Base-by-base conservation (phyloP, 2,113 vertebrate species). In the Narcine bancroftii region DNA sequence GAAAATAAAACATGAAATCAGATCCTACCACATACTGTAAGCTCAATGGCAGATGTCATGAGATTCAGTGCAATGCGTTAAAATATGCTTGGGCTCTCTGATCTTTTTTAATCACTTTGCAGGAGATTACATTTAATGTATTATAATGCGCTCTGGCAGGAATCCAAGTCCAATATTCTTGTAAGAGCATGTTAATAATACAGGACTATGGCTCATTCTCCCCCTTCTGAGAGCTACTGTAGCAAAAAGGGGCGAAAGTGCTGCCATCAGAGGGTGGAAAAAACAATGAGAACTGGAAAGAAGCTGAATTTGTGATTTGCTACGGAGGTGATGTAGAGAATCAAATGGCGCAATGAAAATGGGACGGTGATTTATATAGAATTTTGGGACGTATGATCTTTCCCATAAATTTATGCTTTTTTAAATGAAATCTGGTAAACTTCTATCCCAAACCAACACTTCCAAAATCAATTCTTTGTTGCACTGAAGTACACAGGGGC, bases 61-160 rank as follows among this genome's bases (percentile, higher is more conserved):
- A 26, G 65, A 91, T 91, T 91, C 89, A 91, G 36, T 63, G 66
- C 87, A 69, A 91, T 91, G 89, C 66, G 89, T 91, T 69, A 91
- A 91, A 91, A 91, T 91, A 91, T 91, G 89, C 89, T 69, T 45
- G 63, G 89, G 63, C 89, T 69, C 89, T 91, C 39, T 91, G 89
- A 91, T 91, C 63, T 91, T 91, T 89, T 91, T 91, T 91, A 91
- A 91, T 91, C 89, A 91, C 89, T 69, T 69, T 91, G 63, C 65
- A 91, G 87, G 87, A 91, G 89, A 91, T 91, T 91, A 91, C 89
- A 91, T 91, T 91, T 91, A 91, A 91, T 71, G 66, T 91, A 91
- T 91, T 91, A 91, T 91, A 91, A 91, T 91, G 65, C 71, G 65
- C 89, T 69, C 65, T 91, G 89, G 89, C 89, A 91, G 89, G 42